Percentiles rank a stretch among this genome's conserved stretches.
Conservation (phyloP, 2,888 invertebrate species). For the Sisyra terminalis region DNA sequence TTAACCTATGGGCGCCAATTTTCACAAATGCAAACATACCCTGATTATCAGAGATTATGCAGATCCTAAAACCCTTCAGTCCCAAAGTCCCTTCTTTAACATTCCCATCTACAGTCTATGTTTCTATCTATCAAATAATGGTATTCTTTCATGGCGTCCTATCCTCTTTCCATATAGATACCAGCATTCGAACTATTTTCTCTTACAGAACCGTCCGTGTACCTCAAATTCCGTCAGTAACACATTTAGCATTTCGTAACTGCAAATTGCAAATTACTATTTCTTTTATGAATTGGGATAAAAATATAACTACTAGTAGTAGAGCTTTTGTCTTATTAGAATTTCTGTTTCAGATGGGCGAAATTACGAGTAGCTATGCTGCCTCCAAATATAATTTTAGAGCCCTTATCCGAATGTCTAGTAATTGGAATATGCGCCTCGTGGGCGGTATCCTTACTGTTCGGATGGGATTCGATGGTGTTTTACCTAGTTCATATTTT, state of each 20-base stretch:
- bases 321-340: too few relatives aligned
- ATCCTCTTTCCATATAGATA: too few relatives aligned
- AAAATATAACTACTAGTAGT: background rate
- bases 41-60: too few relatives aligned
- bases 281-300: background rate
- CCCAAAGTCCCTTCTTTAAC: too few relatives aligned
- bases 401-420: constrained; percentile 92
- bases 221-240: too few relatives aligned
- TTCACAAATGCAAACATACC: background rate
- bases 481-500: constrained; percentile 87
- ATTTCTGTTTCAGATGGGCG: constrained; percentile 59
- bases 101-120: too few relatives aligned
- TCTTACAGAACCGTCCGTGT: too few relatives aligned
- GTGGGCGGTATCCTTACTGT: constrained; percentile 68
- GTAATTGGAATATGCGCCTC: constrained; percentile 82
- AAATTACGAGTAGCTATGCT: constrained; percentile 92
- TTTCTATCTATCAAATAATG: too few relatives aligned
- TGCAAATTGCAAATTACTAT: background rate
- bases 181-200: too few relatives aligned
- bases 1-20: background rate
- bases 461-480: constrained; percentile 76
- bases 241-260: too few relatives aligned
- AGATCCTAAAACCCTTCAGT: too few relatives aligned
- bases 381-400: constrained; percentile 76
- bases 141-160: too few relatives aligned